phyloP scores from a whole-genome alignment of 2,797 vertebrate species.

The Ptychadena robeensis region DNA sequence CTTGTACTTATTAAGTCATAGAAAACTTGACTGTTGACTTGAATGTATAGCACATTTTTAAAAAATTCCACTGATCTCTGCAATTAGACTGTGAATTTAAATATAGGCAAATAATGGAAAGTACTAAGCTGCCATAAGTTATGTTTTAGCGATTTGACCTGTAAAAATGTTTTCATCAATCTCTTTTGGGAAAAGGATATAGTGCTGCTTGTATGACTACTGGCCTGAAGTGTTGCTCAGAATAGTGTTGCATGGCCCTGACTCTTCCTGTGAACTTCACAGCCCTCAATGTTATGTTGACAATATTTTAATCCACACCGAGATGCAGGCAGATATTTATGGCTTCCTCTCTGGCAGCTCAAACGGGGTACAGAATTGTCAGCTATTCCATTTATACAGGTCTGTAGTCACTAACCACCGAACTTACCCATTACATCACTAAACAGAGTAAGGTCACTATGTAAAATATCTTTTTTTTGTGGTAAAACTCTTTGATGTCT shows the following conservation, averaged over 20 bases:
- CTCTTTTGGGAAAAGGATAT: not conserved
- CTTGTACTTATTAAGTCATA: too few relatives aligned
- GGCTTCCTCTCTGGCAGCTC: not conserved
- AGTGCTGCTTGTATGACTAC: not conserved
- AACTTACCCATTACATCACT: not conserved
- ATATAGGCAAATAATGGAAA: not conserved
- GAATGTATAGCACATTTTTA: not conserved
- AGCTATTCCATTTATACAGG: not conserved
- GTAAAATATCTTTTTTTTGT: not conserved
- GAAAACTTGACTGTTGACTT: too few relatives aligned
- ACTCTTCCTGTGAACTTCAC: not conserved
- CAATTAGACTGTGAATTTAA: not conserved
- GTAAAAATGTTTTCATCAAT: not conserved
- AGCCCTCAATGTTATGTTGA: not conserved
- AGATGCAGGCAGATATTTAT: slow-evolving; percentile 17
- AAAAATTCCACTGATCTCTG: not conserved
- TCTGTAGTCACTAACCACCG: not conserved
- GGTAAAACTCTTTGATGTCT: slow-evolving; percentile 10
- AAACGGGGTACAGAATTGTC: not conserved
- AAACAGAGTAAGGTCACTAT: too few relatives aligned
- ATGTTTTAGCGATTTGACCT: not conserved
- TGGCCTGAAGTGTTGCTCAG: slow-evolving; percentile 1
- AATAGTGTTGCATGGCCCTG: not conserved
- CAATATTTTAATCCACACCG: not conserved
- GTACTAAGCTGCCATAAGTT: not conserved